Base-by-base conservation (phyloP, 2,797 vertebrate genomes). In the Gymnothorax reevesii region DNA sequence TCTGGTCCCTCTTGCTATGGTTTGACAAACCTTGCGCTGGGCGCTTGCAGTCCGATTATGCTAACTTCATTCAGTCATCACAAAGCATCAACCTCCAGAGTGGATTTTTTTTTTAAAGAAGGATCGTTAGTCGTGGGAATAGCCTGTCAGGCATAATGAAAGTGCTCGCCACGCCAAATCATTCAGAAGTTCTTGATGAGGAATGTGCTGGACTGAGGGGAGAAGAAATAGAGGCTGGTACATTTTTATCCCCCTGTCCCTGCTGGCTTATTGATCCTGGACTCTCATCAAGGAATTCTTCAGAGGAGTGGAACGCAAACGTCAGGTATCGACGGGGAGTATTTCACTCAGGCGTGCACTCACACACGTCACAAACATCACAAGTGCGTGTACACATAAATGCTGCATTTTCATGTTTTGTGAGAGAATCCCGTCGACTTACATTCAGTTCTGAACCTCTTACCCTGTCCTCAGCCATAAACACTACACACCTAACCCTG, bases 261-360 rank as follows among this genome's bases (percentile, higher is more conserved):
- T 33, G 8, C 89, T 87, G 89, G 88, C 60, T 86, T 91, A 95
- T 95, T 79, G 92, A 95, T 94, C 89, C 73, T 85, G 62, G 89
- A 92, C 91, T 93, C 90, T 93, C 90, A 93, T 94, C 91, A 92
- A 88, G 85, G 87, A 77, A 89, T 89, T 89, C 90, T 91, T 91
- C 82, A 55, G 89, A 89, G 69, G 85, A 86, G 89, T 89, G 88
- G 92, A 91, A 93, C 84, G 87, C 86, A 90, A 88, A 92, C 90
- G 94, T 92, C 90, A 94, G 91, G 93, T 91, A 90, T 91, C 85
- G 88, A 86, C 86, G 86, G 91, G 85, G 84, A 84, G 87, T 84
- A 75, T 86, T 84, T 71, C 4, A 12, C 20, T 62, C 3, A 13
- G 59, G 13, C 13, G 17, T 62, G 2, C 59, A 62, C 59, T 15